phyloP scores from a whole-genome alignment of 2,113 vertebrate genomes.

The Chaetura pelagica region DNA sequence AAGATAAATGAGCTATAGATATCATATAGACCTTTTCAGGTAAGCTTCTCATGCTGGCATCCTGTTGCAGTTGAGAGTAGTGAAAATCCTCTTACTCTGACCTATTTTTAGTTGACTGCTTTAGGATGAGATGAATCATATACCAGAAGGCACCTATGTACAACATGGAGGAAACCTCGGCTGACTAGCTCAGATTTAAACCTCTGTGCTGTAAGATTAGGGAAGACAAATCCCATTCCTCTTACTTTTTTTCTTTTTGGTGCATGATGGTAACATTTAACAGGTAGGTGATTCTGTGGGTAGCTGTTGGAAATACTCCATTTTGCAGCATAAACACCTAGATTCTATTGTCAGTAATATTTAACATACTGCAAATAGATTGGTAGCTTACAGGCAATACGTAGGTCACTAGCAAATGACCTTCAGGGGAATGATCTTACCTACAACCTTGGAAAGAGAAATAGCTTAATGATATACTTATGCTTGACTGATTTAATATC shows the following conservation, averaged over 20 bases:
- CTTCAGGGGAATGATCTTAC: conserved; percentile 24
- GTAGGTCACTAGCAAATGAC: background rate
- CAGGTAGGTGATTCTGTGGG: background rate
- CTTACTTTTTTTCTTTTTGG: background rate
- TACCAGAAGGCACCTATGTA: background rate
- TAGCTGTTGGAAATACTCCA: background rate
- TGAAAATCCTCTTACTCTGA: background rate
- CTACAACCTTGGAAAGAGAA: background rate
- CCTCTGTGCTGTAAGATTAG: background rate
- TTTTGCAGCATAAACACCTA: background rate
- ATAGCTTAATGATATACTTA: conserved; percentile 12
- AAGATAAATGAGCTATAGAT: background rate
- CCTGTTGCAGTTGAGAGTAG: background rate
- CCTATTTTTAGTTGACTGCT: background rate
- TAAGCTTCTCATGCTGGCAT: background rate
- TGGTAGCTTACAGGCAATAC: background rate
- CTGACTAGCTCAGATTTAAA: background rate
- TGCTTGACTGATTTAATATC: conserved; percentile 47
- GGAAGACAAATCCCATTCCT: background rate
- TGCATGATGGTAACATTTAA: background rate
- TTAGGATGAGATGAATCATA: background rate
- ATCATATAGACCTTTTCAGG: background rate
- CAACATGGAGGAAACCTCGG: background rate
- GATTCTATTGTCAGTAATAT: background rate
- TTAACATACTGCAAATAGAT: conserved; percentile 8